These are phyloP conservation scores for Porites rus DNA, from an alignment of 92 coral and sea anemone species.

Conservation along the genomic window DNA sequence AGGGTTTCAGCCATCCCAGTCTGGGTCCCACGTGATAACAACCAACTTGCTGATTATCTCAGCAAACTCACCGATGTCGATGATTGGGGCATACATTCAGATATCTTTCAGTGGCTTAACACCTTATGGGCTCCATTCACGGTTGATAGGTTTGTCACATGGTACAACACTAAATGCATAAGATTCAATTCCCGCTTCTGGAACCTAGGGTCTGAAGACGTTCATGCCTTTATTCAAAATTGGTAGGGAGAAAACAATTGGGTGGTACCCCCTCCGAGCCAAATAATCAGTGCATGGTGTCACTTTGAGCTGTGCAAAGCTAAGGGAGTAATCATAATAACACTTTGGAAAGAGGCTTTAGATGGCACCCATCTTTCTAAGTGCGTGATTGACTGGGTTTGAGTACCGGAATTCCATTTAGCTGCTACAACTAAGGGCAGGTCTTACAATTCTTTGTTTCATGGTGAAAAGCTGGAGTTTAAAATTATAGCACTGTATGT, in stretches of 20 bases:
- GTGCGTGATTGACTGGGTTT: slow-evolving; percentile 50
- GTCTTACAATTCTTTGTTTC: slow-evolving; percentile 44
- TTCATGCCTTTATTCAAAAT: slow-evolving; percentile 29
- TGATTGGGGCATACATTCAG: no score
- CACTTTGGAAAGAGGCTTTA: slow-evolving; percentile 31
- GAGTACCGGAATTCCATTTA: slow-evolving; percentile 51
- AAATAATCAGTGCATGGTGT: slow-evolving; percentile 49
- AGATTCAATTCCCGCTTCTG: no score
- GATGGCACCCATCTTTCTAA: slow-evolving; percentile 57
- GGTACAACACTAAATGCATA: no score
- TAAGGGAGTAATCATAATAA: slow-evolving; percentile 26
- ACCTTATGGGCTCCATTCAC: no score
- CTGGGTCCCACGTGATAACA: no score
- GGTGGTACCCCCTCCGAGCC: slow-evolving; percentile 63
- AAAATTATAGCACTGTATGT: slow-evolving; percentile 57
- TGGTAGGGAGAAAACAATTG: slow-evolving; percentile 40
- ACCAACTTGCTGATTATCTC: no score
- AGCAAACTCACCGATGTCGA: no score
- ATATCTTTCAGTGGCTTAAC: no score
- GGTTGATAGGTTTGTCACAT: no score
- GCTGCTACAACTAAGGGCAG: slow-evolving; percentile 57
- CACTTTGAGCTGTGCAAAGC: slow-evolving; percentile 58
- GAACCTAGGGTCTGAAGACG: slow-evolving; percentile 38
- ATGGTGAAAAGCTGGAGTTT: slow-evolving; percentile 32
- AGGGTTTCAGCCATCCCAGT: no score